phyloP scores from a whole-genome alignment of 2,113 vertebrate genomes.

The Leptobrachium ailaonicum region DNA sequence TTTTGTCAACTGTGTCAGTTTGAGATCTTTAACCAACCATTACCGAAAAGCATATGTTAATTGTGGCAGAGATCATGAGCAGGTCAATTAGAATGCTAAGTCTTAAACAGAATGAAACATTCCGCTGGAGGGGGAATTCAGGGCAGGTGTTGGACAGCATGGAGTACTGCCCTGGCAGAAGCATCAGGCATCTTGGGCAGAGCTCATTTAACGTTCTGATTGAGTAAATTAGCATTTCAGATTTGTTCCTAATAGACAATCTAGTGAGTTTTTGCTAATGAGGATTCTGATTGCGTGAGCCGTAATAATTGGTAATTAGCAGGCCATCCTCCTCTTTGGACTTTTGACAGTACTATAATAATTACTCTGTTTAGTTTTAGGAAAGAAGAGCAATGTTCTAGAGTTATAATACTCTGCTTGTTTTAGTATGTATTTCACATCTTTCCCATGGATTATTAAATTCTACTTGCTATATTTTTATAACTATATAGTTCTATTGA shows the following conservation, averaged over 20 bases:
- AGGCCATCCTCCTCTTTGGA: constrained; percentile 74
- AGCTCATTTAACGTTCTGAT: constrained; percentile 83
- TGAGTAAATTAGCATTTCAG: constrained; percentile 84
- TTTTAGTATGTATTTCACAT: no score
- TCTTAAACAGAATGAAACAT: constrained; percentile 83
- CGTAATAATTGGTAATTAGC: constrained; percentile 81
- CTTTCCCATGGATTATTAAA: no score
- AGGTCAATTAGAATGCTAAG: constrained; percentile 89
- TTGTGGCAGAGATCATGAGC: constrained; percentile 93
- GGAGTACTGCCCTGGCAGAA: constrained; percentile 69
- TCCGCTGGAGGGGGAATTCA: constrained; percentile 84
- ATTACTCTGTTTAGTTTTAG: constrained; percentile 57
- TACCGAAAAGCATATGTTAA: constrained; percentile 98
- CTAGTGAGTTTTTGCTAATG: constrained; percentile 82
- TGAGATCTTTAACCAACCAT: constrained; percentile 89
- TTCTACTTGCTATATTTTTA: no score
- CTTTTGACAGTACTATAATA: constrained; percentile 58
- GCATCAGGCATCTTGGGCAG: constrained; percentile 73
- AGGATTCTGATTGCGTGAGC: constrained; percentile 81
- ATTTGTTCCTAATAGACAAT: constrained; percentile 80
- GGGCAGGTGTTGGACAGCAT: constrained; percentile 77
- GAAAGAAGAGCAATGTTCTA: constrained; percentile 43
- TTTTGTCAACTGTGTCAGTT: constrained; percentile 77
- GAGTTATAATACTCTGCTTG: neutral
- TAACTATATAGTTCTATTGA: no score